These are phyloP conservation scores for Sakesphorus luctuosus DNA, from an alignment of 2,113 vertebrate species.

Conservation along the genomic window DNA sequence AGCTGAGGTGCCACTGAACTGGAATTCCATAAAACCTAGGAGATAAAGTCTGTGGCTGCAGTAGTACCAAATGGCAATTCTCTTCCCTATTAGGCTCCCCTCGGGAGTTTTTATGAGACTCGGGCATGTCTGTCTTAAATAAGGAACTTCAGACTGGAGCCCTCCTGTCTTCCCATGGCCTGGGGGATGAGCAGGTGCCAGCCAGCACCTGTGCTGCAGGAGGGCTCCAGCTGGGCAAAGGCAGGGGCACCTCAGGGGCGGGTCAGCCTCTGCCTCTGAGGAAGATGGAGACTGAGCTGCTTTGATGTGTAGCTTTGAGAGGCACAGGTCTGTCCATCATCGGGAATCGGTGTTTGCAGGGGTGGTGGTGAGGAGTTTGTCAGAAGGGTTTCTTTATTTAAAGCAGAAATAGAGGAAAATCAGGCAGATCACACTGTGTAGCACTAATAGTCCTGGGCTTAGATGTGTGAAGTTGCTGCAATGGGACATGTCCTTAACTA, in stretches of 20 bases:
- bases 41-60: not conserved
- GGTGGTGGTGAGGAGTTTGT: not conserved
- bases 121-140: not conserved
- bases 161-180: not conserved
- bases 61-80: not conserved
- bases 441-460: not conserved
- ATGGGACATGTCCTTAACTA: not conserved
- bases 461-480: not conserved
- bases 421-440: not conserved
- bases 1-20: conserved; percentile 4
- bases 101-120: not conserved
- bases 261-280: not conserved
- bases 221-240: not conserved
- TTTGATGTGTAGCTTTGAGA: not conserved
- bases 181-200: not conserved
- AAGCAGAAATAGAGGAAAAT: not conserved
- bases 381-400: not conserved
- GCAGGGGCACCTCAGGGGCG: not conserved
- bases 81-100: not conserved
- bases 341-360: not conserved
- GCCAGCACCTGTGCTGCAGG: not conserved
- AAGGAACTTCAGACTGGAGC: not conserved
- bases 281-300: not conserved
- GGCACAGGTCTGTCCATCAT: not conserved
- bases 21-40: not conserved